Conservation (phyloP, 2,113 vertebrate genomes). For the Pelecanoides urinatrix region DNA sequence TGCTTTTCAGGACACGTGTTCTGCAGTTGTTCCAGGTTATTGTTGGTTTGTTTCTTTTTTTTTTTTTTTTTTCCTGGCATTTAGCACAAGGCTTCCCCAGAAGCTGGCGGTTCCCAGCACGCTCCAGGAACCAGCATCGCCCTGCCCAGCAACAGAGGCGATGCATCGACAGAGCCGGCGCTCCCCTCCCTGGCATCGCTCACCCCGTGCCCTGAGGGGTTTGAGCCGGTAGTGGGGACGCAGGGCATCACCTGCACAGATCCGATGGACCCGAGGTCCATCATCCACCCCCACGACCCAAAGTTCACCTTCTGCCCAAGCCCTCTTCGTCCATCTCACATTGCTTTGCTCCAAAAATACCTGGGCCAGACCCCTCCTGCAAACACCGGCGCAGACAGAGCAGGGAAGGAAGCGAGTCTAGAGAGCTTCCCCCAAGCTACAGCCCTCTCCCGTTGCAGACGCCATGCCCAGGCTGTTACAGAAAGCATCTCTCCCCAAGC, state of each 20-base stretch:
- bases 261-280: rapidly evolving
- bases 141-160: neutral
- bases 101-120: neutral
- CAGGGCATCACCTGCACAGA: neutral
- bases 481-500: neutral
- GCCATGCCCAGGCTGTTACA: neutral
- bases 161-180: rapidly evolving
- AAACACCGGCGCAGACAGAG: neutral
- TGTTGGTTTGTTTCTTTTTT: neutral
- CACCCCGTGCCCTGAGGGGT: neutral
- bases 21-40: neutral
- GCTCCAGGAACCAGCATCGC: neutral
- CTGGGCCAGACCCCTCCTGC: neutral
- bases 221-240: rapidly evolving
- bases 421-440: neutral
- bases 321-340: neutral
- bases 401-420: neutral
- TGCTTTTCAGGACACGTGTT: neutral
- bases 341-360: neutral
- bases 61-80: neutral
- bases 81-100: constrained; percentile 22
- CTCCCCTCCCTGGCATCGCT: neutral
- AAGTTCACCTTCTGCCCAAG: neutral
- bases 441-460: neutral
- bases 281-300: neutral